These are phyloP conservation scores for Lasioglossum marginatum DNA, from an alignment of 2,888 invertebrate species.

Conservation along the genomic window DNA sequence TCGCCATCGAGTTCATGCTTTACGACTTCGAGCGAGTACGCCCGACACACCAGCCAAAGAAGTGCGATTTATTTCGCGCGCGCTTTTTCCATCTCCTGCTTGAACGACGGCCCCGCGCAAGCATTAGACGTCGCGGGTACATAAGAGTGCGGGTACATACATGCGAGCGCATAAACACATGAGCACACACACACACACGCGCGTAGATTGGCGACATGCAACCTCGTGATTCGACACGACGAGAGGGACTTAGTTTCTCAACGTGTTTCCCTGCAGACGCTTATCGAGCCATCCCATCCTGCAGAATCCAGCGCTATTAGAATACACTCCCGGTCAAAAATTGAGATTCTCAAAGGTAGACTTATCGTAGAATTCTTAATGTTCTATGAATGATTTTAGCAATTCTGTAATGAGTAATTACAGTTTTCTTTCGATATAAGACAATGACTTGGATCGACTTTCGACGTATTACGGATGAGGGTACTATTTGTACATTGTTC, in stretches of 20 bases:
- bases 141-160: too few relatives aligned
- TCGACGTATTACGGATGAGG: too few relatives aligned
- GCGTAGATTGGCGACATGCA: neutral
- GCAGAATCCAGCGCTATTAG: neutral
- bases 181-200: neutral
- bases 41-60: conserved; percentile 46
- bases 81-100: conserved; percentile 35
- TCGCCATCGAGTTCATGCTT: conserved; percentile 65
- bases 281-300: neutral
- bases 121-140: neutral
- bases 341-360: too few relatives aligned
- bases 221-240: neutral
- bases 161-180: neutral
- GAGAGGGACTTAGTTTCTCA: neutral
- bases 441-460: too few relatives aligned
- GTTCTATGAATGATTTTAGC: neutral
- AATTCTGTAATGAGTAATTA: neutral
- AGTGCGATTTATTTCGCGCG: conserved; percentile 65
- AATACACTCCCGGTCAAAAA: neutral
- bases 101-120: neutral
- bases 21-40: conserved; percentile 56
- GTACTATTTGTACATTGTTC: too few relatives aligned
- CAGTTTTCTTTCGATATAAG: too few relatives aligned
- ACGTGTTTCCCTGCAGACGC: conserved; percentile 13
- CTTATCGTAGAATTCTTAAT: neutral